Base-by-base conservation (phyloP, 2,113 vertebrate species). In the Periophthalmus modestus region DNA sequence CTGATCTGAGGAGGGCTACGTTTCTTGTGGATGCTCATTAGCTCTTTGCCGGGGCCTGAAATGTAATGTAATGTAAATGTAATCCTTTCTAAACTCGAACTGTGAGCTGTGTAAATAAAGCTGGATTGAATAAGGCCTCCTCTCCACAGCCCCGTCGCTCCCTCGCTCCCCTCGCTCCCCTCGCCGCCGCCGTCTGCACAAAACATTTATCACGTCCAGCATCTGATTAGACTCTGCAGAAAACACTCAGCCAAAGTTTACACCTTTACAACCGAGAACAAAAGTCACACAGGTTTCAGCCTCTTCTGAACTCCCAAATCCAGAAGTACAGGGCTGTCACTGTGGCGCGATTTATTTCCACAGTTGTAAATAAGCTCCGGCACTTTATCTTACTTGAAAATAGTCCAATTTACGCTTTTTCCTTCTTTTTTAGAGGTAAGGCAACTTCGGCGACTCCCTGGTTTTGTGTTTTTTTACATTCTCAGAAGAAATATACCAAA, bases 31-130 rank as follows among this genome's bases (percentile, higher is more conserved):
- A 72, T n/a, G 67, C 28, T 47, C 46, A 81, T 81, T 91, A 84
- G 87, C 85, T 80, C 79, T 13, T 67, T 55, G 61, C 50, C 79
- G 72, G 68, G 76, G 34, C 55, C 70, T 87, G 89, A 85, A 88
- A 90, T 50, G 68, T n/a, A n/a, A n/a, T n/a, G n/a, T n/a, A n/a
- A n/a, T n/a, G n/a, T n/a, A 85, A 88, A 90, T 50, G 68, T 67
- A 83, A 89, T 89, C 79, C 77, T 81, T 75, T 89, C 65, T 78
- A 88, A 81, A 82, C 54, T 85, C 77, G 73, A 54, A 65, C 61
- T 84, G 85, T 73, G 57, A 59, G 55, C 78, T 91, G 79, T 78
- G 77, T 85, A 90, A 91, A 94, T 88, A 91, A 93, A 89, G 59
- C 9, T 75, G 81, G 47, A 85, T 79, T 79, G 70, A 76, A 74